Base-by-base conservation (phyloP, 2,888 invertebrate species). In the Malthinus flaveolus region DNA sequence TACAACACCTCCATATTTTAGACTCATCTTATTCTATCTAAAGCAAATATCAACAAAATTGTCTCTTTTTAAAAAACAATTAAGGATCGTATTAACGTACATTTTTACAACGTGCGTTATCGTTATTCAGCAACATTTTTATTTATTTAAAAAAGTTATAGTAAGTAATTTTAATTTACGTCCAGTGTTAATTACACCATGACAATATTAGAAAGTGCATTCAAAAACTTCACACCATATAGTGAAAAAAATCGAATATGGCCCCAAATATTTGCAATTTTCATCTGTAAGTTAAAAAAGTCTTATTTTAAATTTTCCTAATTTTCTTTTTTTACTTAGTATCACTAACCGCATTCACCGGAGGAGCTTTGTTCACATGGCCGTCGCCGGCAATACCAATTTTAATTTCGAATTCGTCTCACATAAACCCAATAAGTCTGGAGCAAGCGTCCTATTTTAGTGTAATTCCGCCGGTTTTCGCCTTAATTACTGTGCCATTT, bases 361-460 rank as follows among this genome's bases (percentile, higher is more conserved):
- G 63, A 11, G 71, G 73, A 2, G 54, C 70, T 31, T 50, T 66
- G 7, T 68, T 68, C 59, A 63, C 69, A 1, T 76, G 75, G 76
- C 66, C 75, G 35, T 74, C 75, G 12, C 75, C 76, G 15, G 70
- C 75, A 7, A 67, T 75, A 15, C 71, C 73, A 23, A 68, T 67
- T 55, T 66, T 76, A 6, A 64, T 70, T 15, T 61, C 67, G 13
- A 70, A 71, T 36, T 67, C 72, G 42, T 61, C 64, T 7, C 66
- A 67, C 8, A 47, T 23, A 23, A 66, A 68, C 37, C 64, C 73
- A 47, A 44, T 58, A 4, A 70, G 71, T 3, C 66, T 71, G 52
- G 72, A 73, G 10, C 64, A 75, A 63, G 72, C 73, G 1, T 75
- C 75, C 0, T 73, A 73, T 56, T 71, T 75, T 42, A 71, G 70